These are phyloP conservation scores for Aramus guarauna DNA, from an alignment of 2,113 vertebrate genomes.

Conservation along the genomic window DNA sequence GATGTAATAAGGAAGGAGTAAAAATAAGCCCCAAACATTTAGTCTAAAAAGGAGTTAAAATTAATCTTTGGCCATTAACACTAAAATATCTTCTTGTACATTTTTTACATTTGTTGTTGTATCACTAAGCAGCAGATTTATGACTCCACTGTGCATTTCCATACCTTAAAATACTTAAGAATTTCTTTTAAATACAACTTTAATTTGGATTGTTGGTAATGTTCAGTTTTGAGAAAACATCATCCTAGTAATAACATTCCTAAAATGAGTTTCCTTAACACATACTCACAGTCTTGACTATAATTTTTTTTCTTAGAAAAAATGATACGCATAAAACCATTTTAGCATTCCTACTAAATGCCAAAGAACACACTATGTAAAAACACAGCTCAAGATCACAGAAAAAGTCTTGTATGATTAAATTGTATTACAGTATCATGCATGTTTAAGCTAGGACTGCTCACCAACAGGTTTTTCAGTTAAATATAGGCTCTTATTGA, in stretches of 20 bases:
- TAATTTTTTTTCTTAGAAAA: not conserved
- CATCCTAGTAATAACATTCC: not conserved
- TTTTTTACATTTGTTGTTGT: not conserved
- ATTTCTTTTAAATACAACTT: not conserved
- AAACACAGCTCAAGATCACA: not conserved
- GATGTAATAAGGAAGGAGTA: not conserved
- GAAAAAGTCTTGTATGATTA: not conserved
- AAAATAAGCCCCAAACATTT: not conserved
- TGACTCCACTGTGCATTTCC: not conserved
- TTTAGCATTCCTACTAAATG: not conserved
- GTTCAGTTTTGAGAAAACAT: no score
- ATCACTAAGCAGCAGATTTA: not conserved
- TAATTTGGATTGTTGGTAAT: not conserved
- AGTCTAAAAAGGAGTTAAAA: not conserved
- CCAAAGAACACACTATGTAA: not conserved
- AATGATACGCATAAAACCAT: not conserved
- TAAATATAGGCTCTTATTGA: not conserved
- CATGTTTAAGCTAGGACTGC: not conserved
- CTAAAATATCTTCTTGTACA: not conserved
- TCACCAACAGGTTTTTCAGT: not conserved
- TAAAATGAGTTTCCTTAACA: not conserved
- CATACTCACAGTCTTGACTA: not conserved
- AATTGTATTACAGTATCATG: not conserved
- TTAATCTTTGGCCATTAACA: not conserved
- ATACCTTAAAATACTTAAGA: not conserved